Conservation (phyloP, 2,888 invertebrate genomes). For the Synergus itoensis region DNA sequence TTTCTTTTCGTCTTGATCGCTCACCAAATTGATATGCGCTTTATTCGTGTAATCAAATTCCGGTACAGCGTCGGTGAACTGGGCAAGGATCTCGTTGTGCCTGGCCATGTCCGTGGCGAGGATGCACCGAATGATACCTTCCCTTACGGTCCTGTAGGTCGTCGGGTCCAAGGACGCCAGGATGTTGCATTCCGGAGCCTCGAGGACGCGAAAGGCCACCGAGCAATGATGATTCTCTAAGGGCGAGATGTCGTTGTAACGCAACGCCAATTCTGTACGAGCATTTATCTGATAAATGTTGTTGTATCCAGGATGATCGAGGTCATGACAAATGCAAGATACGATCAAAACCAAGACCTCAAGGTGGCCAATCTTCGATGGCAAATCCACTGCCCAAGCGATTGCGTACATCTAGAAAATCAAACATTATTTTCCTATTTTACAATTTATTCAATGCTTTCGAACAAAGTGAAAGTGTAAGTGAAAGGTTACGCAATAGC, state of each 20-base stretch:
- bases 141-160: slow-evolving; percentile 84
- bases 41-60: slow-evolving; percentile 85
- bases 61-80: slow-evolving; percentile 84
- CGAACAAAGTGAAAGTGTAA: too few species aligned
- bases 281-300: slow-evolving; percentile 92
- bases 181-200: slow-evolving; percentile 89
- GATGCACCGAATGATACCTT: slow-evolving; percentile 89
- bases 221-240: slow-evolving; percentile 93
- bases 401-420: slow-evolving; percentile 88
- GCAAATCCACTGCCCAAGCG: slow-evolving; percentile 85
- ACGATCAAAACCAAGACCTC: slow-evolving; percentile 88
- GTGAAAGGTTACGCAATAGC: too few species aligned
- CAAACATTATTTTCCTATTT: background rate
- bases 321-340: slow-evolving; percentile 89
- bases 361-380: slow-evolving; percentile 85
- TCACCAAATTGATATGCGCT: slow-evolving; percentile 86
- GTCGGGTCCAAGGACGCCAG: slow-evolving; percentile 84
- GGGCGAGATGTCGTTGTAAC: slow-evolving; percentile 92
- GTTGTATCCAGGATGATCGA: slow-evolving; percentile 89
- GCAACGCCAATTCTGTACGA: slow-evolving; percentile 88
- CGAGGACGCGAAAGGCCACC: slow-evolving; percentile 89
- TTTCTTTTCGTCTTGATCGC: slow-evolving; percentile 53
- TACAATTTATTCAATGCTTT: background rate
- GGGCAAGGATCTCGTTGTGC: slow-evolving; percentile 87
- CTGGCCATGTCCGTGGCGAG: slow-evolving; percentile 89